These are phyloP conservation scores for Illadopsis cleaveri DNA, from an alignment of 2,113 vertebrate species.

Conservation along the genomic window DNA sequence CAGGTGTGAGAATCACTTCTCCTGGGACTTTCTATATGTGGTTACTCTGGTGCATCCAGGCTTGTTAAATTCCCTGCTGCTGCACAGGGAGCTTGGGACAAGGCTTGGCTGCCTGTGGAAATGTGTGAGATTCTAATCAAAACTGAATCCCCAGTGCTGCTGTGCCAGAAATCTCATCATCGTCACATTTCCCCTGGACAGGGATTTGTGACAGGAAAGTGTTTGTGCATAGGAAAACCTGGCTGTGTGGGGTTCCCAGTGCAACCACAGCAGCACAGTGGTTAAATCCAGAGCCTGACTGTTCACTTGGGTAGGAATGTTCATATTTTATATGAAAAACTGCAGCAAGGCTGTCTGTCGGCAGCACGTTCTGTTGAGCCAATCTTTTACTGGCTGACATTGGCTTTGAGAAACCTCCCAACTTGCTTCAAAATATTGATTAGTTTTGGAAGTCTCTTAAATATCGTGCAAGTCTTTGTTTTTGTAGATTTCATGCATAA, in stretches of 20 bases:
- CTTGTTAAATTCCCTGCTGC: neutral
- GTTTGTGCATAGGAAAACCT: neutral
- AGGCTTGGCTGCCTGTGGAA: neutral
- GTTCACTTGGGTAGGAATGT: neutral
- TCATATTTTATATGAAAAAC: conserved; percentile 36
- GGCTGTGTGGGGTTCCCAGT: neutral
- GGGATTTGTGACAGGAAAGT: neutral
- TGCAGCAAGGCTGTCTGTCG: conserved; percentile 20
- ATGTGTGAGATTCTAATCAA: neutral
- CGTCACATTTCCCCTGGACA: neutral
- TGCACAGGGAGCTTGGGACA: neutral
- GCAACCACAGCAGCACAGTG: neutral
- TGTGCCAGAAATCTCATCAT: neutral
- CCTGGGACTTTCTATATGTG: rapidly evolving
- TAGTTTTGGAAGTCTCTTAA: conserved; percentile 8
- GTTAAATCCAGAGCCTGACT: conserved; percentile 36
- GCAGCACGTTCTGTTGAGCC: conserved; percentile 14
- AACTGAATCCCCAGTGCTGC: neutral
- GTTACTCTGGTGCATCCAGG: neutral
- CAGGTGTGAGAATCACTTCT: neutral
- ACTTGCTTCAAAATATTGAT: conserved; percentile 25
- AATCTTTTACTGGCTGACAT: neutral
- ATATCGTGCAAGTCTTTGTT: neutral
- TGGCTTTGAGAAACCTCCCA: neutral
- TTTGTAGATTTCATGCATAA: neutral